Evolutionary conservation across 1,140 invertebrate species (phyloP).

Genomic region (Saccostrea cuccullata): DNA sequence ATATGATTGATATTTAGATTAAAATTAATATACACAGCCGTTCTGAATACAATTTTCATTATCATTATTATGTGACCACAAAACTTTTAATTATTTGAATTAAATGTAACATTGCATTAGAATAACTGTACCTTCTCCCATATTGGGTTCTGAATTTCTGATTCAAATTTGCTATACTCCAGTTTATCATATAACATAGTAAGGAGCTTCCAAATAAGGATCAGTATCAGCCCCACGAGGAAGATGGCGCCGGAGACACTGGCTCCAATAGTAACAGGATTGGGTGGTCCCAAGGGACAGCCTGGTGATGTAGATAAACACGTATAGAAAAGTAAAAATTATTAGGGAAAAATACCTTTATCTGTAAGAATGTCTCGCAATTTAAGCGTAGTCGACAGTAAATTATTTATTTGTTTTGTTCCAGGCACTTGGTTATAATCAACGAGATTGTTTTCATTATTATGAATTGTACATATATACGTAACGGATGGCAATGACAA

Average conservation of each 20-base stretch:
- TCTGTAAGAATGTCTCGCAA: too few relatives aligned
- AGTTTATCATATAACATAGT: conserved; percentile 94
- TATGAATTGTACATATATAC: background rate
- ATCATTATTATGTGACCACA: too few relatives aligned
- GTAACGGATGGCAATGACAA: background rate
- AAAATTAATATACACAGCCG: too few relatives aligned
- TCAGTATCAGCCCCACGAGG: conserved; percentile 87
- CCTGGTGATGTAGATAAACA: conserved; percentile 12
- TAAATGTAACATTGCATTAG: too few relatives aligned
- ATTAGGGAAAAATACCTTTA: background rate
- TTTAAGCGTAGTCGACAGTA: too few relatives aligned
- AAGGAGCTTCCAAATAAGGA: conserved; percentile 95
- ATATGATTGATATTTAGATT: too few relatives aligned
- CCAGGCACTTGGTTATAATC: too few relatives aligned
- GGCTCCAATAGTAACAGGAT: conserved; percentile 23
- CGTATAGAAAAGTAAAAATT: background rate
- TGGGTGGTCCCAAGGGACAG: conserved; percentile 23
- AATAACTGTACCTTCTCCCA: conserved; percentile 82
- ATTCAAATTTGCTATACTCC: conserved; percentile 96
- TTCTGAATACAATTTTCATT: too few relatives aligned
- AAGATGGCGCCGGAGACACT: conserved; percentile 44
- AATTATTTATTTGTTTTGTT: too few relatives aligned
- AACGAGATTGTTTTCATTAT: background rate
- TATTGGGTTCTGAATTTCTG: conserved; percentile 93
- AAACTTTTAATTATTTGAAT: too few relatives aligned